Evolutionary conservation across 37 sponge, comb jelly and placozoan species (phyloP).

Genomic region (Corticium candelabrum): DNA sequence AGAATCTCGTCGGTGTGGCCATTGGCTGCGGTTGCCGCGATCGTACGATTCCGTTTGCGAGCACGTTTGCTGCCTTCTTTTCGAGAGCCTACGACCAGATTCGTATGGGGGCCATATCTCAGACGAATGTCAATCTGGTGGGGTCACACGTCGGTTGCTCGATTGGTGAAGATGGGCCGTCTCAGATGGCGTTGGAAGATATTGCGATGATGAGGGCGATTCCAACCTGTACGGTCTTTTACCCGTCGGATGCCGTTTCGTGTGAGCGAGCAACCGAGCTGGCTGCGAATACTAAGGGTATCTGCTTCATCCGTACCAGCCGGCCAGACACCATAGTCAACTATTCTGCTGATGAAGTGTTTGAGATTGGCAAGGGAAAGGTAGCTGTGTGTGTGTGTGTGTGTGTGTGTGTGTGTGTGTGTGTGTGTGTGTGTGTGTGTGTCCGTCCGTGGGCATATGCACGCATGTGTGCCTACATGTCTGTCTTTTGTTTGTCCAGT

Average conservation of each 20-base stretch:
- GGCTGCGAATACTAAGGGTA: slow-evolving; percentile 81
- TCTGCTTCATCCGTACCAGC: slow-evolving; percentile 90
- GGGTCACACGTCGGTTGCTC: slow-evolving; percentile 89
- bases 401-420: slow-evolving; percentile 8
- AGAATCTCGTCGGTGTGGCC: slow-evolving; percentile 92
- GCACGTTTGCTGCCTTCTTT: slow-evolving; percentile 95
- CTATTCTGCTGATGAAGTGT: slow-evolving; percentile 78
- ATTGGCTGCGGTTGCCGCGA: slow-evolving; percentile 78
- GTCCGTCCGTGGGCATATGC: background rate
- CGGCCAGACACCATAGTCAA: slow-evolving; percentile 77
- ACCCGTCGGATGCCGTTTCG: slow-evolving; percentile 94
- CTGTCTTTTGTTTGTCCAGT: background rate
- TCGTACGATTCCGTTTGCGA: slow-evolving; percentile 79
- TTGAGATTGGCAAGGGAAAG: slow-evolving; percentile 98
- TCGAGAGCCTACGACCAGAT: slow-evolving; percentile 97
- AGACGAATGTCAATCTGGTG: slow-evolving; percentile 80
- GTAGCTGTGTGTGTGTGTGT: slow-evolving; percentile 20
- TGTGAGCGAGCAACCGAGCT: slow-evolving; percentile 91
- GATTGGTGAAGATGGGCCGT: slow-evolving; percentile 98
- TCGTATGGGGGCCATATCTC: slow-evolving; percentile 97
- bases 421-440: background rate
- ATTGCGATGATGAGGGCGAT: slow-evolving; percentile 92
- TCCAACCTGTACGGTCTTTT: slow-evolving; percentile 78
- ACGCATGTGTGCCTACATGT: background rate
- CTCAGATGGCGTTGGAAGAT: slow-evolving; percentile 99